Base-by-base conservation (phyloP, 2,797 vertebrate species). In the Lophotriccus pileatus region DNA sequence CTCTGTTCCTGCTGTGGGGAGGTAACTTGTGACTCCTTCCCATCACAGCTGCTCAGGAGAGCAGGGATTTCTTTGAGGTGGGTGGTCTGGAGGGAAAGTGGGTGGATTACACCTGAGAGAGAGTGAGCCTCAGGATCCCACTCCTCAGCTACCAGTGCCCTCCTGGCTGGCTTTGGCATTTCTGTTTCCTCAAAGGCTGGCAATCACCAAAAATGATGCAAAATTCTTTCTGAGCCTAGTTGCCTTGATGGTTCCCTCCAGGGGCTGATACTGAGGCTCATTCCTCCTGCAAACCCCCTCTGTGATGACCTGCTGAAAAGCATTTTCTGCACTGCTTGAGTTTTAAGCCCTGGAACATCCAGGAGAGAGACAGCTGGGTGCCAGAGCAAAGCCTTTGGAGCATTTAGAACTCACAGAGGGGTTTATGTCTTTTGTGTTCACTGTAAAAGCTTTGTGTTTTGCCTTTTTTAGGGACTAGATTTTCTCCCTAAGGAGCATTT, bases 211-310 rank as follows among this genome's bases (percentile, higher is more conserved):
- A 88, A 73, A 21, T 14, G 6, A 25, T 80, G 53, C 41, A 10
- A 73, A 87, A 41, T 23, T 23, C n/a, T 46, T 74, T 70, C 53
- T 76, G 62, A 50, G 30, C 39, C 24, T 43, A 11, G 10, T 27
- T 83, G 60, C 28, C 59, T 18, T 70, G 79, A 60, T 2, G 2
- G 47, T 55, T 87, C n/a, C 16, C 44, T 87, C 63, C 0, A 0
- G 41, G 74, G 1, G 6, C 58, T 32, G 14, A 10, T 83, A 39
- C 8, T 59, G 74, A 69, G 63, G 16, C 11, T 56, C 36, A 22
- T 76, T 91, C 69, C 23, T 93, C 39, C 62, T 63, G 55, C 52
- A 93, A 36, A 6, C 8, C 21, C 9, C 9, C 10, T n/a, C 34
- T 58, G 8, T 41, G 50, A 67, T 66, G 72, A 85, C 25, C 41